Percentiles rank a stretch among this genome's conserved stretches.
Conservation (phyloP, 2,888 invertebrate species). For the Melieria omissa region DNA sequence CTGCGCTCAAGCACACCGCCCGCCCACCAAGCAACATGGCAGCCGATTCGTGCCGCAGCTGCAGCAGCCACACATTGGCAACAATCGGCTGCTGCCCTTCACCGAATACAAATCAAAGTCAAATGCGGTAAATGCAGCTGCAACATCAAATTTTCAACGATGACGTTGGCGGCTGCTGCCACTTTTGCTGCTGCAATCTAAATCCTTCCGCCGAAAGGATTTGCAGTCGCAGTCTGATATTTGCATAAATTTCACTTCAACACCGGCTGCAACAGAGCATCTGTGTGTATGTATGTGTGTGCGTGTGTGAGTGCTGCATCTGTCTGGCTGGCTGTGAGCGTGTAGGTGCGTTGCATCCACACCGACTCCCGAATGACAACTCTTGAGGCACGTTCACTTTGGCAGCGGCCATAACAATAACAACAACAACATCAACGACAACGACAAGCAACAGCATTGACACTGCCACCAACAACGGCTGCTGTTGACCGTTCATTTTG, state of each 20-base stretch:
- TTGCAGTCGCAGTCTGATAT: constrained; percentile 26
- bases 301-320: not conserved
- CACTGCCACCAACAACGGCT: not conserved
- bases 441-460: too few relatives aligned
- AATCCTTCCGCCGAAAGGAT: constrained; percentile 17
- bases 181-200: not conserved
- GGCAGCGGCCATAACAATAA: not conserved
- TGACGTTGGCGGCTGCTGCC: not conserved
- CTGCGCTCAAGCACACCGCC: constrained; percentile 2
- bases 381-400: constrained; percentile 22
- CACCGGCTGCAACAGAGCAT: constrained; percentile 3
- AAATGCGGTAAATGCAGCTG: constrained; percentile 26
- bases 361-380: not conserved
- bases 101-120: constrained; percentile 32
- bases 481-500: constrained; percentile 26
- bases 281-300: constrained; percentile 12
- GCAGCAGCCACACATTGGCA: constrained; percentile 23
- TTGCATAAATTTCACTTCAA: constrained; percentile 31
- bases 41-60: constrained; percentile 34
- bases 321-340: not conserved
- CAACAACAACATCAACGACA: too few relatives aligned
- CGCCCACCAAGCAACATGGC: constrained; percentile 7
- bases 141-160: constrained; percentile 27
- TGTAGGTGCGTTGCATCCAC: not conserved
- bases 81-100: constrained; percentile 2